Conservation (phyloP, 2,888 invertebrate genomes). For the Ophonus ardosiacus region DNA sequence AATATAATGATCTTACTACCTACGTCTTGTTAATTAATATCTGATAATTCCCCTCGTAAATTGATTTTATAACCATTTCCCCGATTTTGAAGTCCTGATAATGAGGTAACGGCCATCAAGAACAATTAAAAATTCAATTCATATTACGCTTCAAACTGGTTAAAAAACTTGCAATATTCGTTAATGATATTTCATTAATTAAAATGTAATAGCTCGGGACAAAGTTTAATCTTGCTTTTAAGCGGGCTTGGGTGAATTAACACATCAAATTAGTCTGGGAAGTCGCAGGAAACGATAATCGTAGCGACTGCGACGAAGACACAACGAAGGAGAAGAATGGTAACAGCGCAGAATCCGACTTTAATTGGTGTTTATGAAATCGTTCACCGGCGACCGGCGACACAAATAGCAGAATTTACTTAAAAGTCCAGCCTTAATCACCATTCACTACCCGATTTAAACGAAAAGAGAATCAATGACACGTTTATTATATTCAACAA, state of each 20-base stretch:
- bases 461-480: background rate
- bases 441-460: background rate
- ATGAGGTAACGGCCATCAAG: background rate
- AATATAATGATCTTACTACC: too few relatives aligned
- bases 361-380: conserved; percentile 53
- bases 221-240: conserved; percentile 46
- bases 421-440: background rate
- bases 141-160: background rate
- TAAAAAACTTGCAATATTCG: conserved; percentile 39
- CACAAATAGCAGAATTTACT: conserved; percentile 3
- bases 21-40: too few relatives aligned
- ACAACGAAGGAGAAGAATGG: conserved; percentile 20
- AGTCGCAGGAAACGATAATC: conserved; percentile 40
- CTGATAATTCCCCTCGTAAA: too few relatives aligned
- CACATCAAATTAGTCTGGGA: conserved; percentile 48
- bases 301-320: conserved; percentile 8
- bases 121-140: background rate
- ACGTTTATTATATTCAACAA: too few relatives aligned
- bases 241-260: conserved; percentile 39
- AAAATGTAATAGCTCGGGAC: conserved; percentile 23
- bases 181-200: conserved; percentile 47
- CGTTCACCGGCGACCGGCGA: conserved; percentile 1
- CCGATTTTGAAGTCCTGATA: too few relatives aligned
- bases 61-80: too few relatives aligned
- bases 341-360: conserved; percentile 35